Percentiles rank a stretch among this genome's conserved stretches.
Conservation (phyloP, 2,888 invertebrate genomes). For the Megamerina dolium region DNA sequence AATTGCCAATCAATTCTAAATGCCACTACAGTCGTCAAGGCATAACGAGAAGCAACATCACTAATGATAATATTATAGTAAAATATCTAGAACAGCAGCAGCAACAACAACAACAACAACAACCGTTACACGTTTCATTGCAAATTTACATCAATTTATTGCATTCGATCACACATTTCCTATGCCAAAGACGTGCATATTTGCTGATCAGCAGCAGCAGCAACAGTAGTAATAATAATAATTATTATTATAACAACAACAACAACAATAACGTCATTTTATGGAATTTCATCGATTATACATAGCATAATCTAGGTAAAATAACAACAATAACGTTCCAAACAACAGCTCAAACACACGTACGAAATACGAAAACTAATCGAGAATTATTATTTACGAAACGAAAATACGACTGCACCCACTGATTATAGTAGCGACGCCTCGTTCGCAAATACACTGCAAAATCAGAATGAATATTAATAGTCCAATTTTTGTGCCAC, state of each 20-base stretch:
- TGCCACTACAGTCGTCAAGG: too few relatives aligned
- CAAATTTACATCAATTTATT: conserved; percentile 6
- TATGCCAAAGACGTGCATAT: conserved; percentile 6
- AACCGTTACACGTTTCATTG: neutral
- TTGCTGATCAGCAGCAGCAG: neutral
- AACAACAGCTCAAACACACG: neutral
- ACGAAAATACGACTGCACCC: neutral
- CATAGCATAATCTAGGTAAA: conserved; percentile 5
- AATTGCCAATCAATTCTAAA: neutral
- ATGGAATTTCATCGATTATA: conserved; percentile 11
- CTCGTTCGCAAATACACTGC: neutral
- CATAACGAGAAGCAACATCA: too few relatives aligned
- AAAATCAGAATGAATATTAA: conserved; percentile 8
- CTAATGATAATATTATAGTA: neutral
- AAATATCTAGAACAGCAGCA: neutral
- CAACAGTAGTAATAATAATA: neutral
- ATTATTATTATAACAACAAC: neutral
- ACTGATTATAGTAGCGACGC: neutral
- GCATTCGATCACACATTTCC: conserved; percentile 9
- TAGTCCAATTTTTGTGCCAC: conserved; percentile 15
- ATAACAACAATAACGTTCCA: neutral
- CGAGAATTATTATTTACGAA: neutral
- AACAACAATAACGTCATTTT: neutral
- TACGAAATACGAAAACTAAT: neutral
- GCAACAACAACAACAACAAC: neutral